Conservation (phyloP, 2,888 invertebrate genomes). For the Abrostola tripartita region DNA sequence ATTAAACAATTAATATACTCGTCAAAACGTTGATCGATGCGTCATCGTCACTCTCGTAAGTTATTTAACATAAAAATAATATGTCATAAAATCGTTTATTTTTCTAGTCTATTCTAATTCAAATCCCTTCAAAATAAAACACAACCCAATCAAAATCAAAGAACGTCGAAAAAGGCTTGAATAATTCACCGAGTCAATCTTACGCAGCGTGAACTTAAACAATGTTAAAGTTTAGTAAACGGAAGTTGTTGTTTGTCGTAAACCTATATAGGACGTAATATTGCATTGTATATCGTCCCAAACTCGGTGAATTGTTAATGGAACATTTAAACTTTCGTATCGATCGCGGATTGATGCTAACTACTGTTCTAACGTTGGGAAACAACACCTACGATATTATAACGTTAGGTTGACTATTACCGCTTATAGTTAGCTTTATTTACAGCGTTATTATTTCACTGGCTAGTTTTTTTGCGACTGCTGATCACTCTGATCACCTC, state of each 20-base stretch:
- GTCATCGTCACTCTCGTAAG: too few relatives aligned
- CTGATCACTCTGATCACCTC: too few relatives aligned
- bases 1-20: too few relatives aligned
- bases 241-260: conserved; percentile 37
- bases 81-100: too few relatives aligned
- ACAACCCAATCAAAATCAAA: conserved; percentile 27
- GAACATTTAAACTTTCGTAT: conserved; percentile 63
- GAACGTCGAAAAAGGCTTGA: conserved; percentile 36
- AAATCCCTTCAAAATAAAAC: too few relatives aligned
- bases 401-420: background rate
- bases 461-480: too few relatives aligned
- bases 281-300: conserved; percentile 18
- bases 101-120: too few relatives aligned
- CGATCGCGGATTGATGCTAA: conserved; percentile 59
- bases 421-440: background rate
- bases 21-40: too few relatives aligned
- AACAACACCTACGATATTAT: conserved; percentile 40
- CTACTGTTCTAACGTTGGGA: conserved; percentile 47
- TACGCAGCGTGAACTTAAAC: conserved; percentile 39
- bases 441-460: background rate
- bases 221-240: conserved; percentile 44
- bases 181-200: conserved; percentile 37
- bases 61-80: too few relatives aligned
- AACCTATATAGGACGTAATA: conserved; percentile 41
- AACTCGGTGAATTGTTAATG: conserved; percentile 65